Percentiles rank a stretch among this genome's conserved stretches.
These are phyloP conservation scores for Endotricha flammealis DNA, from an alignment of 2,888 invertebrate genomes.

Conservation along the genomic window DNA sequence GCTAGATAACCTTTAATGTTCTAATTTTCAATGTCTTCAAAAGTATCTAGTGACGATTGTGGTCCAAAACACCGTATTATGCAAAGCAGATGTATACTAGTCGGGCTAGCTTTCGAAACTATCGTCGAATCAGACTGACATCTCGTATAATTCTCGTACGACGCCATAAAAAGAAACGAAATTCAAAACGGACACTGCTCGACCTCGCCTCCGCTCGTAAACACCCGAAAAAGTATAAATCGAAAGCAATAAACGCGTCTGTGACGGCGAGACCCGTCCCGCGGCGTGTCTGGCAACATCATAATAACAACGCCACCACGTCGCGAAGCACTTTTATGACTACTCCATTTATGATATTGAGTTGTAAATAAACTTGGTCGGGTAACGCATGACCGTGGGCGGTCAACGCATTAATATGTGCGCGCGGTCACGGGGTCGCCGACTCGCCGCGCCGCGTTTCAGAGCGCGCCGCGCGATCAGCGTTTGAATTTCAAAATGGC, in stretches of 20 bases:
- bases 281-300: conserved; percentile 40
- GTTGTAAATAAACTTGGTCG: conserved; percentile 48
- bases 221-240: conserved; percentile 67
- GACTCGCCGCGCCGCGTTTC: conserved; percentile 26
- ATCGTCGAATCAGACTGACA: conserved; percentile 25
- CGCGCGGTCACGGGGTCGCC: conserved; percentile 71
- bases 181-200: conserved; percentile 57
- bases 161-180: conserved; percentile 48
- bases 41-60: no score
- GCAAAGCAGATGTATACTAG: conserved; percentile 7
- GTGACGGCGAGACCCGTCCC: conserved; percentile 33
- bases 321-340: conserved; percentile 29
- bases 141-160: conserved; percentile 30
- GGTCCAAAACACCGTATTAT: no score
- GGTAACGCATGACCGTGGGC: conserved; percentile 62
- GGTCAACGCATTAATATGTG: conserved; percentile 70
- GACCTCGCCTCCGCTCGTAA: conserved; percentile 64
- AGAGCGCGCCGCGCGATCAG: conserved; percentile 37
- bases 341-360: conserved; percentile 31
- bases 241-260: conserved; percentile 70
- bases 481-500: conserved; percentile 49
- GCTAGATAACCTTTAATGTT: no score
- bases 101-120: conserved; percentile 19
- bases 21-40: no score
- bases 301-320: conserved; percentile 27